These are phyloP conservation scores for Flabesymbios commensalis DNA, from an alignment of 2,888 invertebrate species.

Conservation along the genomic window DNA sequence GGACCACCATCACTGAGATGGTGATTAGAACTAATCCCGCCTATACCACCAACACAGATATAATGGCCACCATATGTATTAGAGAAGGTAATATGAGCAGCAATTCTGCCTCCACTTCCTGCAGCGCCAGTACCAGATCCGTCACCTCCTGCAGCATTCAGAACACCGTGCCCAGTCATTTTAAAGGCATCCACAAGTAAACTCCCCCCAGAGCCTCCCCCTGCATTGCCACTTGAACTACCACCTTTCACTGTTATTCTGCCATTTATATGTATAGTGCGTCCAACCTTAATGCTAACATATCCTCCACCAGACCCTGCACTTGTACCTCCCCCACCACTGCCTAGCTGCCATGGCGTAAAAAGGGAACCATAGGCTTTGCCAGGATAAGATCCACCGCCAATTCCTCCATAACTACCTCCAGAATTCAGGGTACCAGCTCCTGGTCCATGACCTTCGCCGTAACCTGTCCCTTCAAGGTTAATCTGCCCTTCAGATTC, in stretches of 20 bases:
- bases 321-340: slow-evolving; percentile 40
- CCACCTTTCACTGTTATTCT: slow-evolving; percentile 35
- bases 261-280: slow-evolving; percentile 41
- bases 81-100: slow-evolving; percentile 35
- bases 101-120: slow-evolving; percentile 46
- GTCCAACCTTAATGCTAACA: slow-evolving; percentile 39
- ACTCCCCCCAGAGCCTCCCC: slow-evolving; percentile 45
- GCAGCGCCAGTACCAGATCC: slow-evolving; percentile 31
- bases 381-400: slow-evolving; percentile 23
- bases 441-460: slow-evolving; percentile 29
- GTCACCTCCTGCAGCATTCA: slow-evolving; percentile 43
- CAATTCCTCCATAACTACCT: slow-evolving; percentile 43
- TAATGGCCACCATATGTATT: slow-evolving; percentile 43
- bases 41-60: slow-evolving; percentile 37
- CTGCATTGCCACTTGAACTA: slow-evolving; percentile 26
- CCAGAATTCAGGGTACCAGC: background rate
- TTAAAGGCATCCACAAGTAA: slow-evolving; percentile 42
- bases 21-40: slow-evolving; percentile 9
- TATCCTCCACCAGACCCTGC: slow-evolving; percentile 43
- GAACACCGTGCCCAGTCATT: slow-evolving; percentile 42
- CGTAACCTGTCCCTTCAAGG: slow-evolving; percentile 38
- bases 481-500: slow-evolving; percentile 39
- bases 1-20: slow-evolving; percentile 40
- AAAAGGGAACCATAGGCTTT: slow-evolving; percentile 43
- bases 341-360: slow-evolving; percentile 40